phyloP scores from a whole-genome alignment of 1,140 invertebrate species.

The Semibalanus balanoides region DNA sequence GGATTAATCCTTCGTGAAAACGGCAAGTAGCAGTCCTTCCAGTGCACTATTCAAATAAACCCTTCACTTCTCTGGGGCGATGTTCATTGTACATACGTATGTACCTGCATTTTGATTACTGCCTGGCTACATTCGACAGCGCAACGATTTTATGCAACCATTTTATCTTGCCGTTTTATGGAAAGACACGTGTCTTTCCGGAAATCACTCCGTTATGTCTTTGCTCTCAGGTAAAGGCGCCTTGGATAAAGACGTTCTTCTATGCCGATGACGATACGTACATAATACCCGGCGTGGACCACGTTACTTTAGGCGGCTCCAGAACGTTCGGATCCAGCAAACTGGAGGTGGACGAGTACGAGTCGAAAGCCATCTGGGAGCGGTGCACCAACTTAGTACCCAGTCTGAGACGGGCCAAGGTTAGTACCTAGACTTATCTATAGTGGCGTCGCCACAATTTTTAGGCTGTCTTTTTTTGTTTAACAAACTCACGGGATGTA shows the following conservation, averaged over 20 bases:
- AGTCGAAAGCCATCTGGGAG: constrained; percentile 54
- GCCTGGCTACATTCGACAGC: background rate
- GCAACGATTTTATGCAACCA: background rate
- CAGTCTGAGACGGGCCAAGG: constrained; percentile 41
- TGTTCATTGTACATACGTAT: background rate
- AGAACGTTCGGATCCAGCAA: constrained; percentile 65
- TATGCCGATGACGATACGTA: constrained; percentile 72
- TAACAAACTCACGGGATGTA: too few species aligned
- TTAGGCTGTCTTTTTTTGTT: too few species aligned
- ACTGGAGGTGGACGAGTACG: constrained; percentile 47
- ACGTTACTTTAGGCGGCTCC: constrained; percentile 65
- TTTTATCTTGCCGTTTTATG: background rate
- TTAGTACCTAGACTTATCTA: too few species aligned
- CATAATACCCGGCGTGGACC: constrained; percentile 59
- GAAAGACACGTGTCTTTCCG: too few species aligned
- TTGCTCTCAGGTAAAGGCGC: constrained; percentile 51
- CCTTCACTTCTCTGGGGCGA: too few species aligned
- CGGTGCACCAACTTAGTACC: constrained; percentile 56
- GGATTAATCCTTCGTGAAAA: too few species aligned
- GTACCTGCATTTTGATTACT: background rate
- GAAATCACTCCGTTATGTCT: too few species aligned
- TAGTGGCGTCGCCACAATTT: too few species aligned
- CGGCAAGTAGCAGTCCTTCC: too few species aligned
- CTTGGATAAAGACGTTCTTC: constrained; percentile 77
- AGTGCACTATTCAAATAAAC: too few species aligned